Base-by-base conservation (phyloP, 2,797 vertebrate species). In the Sebastiscus tertius region DNA sequence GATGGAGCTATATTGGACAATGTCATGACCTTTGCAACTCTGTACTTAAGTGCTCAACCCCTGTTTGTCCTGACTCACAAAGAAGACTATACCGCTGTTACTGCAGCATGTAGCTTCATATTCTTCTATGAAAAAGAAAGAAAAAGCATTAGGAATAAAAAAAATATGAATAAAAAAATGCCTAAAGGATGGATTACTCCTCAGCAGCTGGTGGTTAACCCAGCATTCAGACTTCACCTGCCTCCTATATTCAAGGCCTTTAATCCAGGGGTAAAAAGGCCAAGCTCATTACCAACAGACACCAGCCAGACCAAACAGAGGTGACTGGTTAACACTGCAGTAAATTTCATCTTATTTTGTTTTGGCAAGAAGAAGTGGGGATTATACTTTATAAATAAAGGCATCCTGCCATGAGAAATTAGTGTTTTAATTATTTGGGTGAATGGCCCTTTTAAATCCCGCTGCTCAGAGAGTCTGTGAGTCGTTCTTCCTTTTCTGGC, bases 401-500 rank as follows among this genome's bases (percentile, higher is more conserved):
- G 33, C 26, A 76, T 29, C 54, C 72, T 84, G 72, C 52, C 55
- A 75, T 58, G 33, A 73, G 54, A 82, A 77, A 88, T 85, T 49
- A 70, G 42, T 39, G 49, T 54, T 82, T 55, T 68, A 63, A 74
- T 92, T 81, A 85, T 90, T 83, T 81, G 61, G 60, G 22, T 69
- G 65, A 85, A 62, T 75, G 79, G 74, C 81, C 76, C 74, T 59
- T 85, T 86, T 85, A 91, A 88, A 74, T 84, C 73, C 75, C 36
- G n/a, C 58, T 27, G 27, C 72, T 77, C 64, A 72, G 56, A 82
- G 75, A 87, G 72, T 85, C 77, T 90, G 77, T 81, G 73, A 79
- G 82, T 87, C 49, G 56, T 73, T 84, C 80, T 84, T 90, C 81
- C 84, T 87, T 86, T 88, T 83, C 88, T 80, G 81, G 88, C 81